Percentiles rank a stretch among this genome's conserved stretches.
Conservation (phyloP, 2,797 vertebrate genomes). For the Orientallactaga sibirica region DNA sequence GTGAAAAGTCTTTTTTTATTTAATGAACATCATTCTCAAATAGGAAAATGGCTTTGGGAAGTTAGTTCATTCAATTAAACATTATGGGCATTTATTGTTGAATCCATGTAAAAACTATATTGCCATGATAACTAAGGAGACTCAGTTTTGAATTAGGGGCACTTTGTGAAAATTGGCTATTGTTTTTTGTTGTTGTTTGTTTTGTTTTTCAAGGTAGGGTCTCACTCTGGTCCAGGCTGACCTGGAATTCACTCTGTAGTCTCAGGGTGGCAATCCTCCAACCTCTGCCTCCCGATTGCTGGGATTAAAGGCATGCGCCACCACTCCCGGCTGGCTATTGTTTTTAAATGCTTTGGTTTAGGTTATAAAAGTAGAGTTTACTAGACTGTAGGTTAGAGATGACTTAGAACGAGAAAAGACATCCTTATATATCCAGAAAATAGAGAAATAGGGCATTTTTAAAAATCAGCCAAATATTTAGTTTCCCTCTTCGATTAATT, state of each 20-base stretch:
- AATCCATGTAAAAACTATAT: background rate
- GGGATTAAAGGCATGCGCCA: no score
- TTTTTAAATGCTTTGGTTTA: conserved; percentile 64
- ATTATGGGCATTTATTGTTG: background rate
- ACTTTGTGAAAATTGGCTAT: background rate
- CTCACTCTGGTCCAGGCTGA: no score
- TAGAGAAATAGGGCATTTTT: background rate
- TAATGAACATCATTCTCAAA: background rate
- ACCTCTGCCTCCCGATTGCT: no score
- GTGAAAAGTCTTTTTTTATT: background rate
- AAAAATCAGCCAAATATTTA: background rate
- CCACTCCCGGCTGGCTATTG: background rate
- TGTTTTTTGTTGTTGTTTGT: background rate
- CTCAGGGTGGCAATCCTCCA: no score
- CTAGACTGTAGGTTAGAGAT: conserved; percentile 34
- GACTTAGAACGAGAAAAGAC: conserved; percentile 40
- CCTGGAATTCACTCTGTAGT: no score
- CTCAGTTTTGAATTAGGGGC: conserved; percentile 12
- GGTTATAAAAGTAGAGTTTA: conserved; percentile 53
- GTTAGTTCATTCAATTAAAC: background rate
- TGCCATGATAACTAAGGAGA: conserved; percentile 35
- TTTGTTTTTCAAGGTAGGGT: no score
- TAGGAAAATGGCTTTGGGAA: background rate
- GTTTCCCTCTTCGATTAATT: background rate
- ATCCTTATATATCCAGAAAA: conserved; percentile 26